Evolutionary conservation across 2,888 invertebrate species (phyloP).

Genomic region (Pyralis farinalis): DNA sequence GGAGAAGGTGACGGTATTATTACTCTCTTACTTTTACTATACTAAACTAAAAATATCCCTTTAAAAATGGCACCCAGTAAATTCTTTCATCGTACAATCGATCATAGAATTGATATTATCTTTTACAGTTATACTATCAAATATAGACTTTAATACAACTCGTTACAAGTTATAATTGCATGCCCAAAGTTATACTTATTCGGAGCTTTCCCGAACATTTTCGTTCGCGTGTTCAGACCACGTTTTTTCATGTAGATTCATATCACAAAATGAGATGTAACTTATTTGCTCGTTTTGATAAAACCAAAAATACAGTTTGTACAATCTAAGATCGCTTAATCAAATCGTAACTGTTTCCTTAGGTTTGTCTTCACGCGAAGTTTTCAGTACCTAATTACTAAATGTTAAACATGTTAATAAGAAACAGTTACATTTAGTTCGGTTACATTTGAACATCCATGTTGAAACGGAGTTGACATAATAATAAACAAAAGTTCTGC

Average conservation of each 20-base stretch:
- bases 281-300: conserved; percentile 54
- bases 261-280: conserved; percentile 65
- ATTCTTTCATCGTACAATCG: conserved; percentile 29
- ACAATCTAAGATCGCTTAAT: conserved; percentile 46
- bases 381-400: not conserved
- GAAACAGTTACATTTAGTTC: no score
- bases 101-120: conserved; percentile 27
- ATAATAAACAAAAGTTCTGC: no score
- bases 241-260: conserved; percentile 46
- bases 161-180: not conserved
- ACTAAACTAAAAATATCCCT: not conserved
- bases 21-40: no score
- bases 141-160: not conserved
- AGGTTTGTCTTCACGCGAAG: conserved; percentile 17
- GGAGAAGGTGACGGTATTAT: no score
- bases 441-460: no score
- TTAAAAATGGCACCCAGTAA: conserved; percentile 11
- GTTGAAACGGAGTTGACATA: no score
- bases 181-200: conserved; percentile 15
- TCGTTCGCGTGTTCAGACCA: conserved; percentile 44
- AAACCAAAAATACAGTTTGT: conserved; percentile 33
- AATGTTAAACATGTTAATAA: no score
- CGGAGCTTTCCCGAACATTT: conserved; percentile 9
- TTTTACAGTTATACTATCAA: not conserved
- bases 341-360: conserved; percentile 28